These are phyloP conservation scores for Onychomys leucogaster DNA, from an alignment of 2,797 vertebrate species.

Conservation along the genomic window DNA sequence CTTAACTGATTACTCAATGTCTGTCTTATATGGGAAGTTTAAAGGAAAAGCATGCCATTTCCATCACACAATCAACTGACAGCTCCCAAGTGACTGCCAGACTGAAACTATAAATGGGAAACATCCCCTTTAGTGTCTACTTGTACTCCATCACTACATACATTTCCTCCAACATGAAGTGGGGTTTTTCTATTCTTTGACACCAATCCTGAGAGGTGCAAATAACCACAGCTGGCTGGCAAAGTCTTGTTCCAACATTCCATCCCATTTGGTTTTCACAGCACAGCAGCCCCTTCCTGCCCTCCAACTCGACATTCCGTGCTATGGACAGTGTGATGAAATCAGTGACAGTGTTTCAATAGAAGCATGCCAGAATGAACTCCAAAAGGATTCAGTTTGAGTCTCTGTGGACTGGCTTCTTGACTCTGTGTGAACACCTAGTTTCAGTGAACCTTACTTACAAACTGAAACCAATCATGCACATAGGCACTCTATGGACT, in stretches of 20 bases:
- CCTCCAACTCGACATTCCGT: background rate
- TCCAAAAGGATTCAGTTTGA: background rate
- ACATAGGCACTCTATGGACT: background rate
- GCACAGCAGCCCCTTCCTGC: background rate
- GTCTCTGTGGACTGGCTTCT: background rate
- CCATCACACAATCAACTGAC: background rate
- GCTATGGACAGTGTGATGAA: background rate
- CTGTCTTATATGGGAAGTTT: background rate
- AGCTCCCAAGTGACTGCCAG: background rate
- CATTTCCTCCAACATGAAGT: background rate
- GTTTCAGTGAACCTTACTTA: background rate
- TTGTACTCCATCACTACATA: background rate
- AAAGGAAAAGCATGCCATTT: background rate
- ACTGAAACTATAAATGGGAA: background rate
- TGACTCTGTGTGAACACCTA: background rate
- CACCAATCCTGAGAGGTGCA: background rate
- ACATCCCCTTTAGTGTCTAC: background rate
- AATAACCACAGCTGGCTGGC: background rate
- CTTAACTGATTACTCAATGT: background rate
- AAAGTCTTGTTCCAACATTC: background rate
- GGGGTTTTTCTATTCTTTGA: background rate
- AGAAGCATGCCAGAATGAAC: slow-evolving; percentile 25
- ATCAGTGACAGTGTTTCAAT: background rate
- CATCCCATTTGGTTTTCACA: background rate
- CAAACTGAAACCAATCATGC: slow-evolving; percentile 6